Evolutionary conservation across 2,113 vertebrate species (phyloP).

Genomic region (Uria lomvia): DNA sequence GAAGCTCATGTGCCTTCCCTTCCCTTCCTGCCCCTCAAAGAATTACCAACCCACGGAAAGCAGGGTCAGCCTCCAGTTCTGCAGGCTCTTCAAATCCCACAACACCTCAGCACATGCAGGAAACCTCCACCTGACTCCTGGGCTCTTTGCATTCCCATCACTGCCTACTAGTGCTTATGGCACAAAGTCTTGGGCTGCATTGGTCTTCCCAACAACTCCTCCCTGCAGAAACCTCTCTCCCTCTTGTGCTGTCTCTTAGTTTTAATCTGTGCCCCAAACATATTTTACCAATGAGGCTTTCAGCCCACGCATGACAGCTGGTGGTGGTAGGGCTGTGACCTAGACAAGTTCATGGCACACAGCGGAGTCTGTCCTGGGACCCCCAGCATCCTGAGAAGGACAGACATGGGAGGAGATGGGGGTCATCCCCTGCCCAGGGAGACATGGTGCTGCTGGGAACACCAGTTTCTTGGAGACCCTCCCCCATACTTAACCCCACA

Average conservation of each 20-base stretch:
- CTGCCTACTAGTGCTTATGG: neutral
- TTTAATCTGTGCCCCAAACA: neutral
- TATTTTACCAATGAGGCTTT: neutral
- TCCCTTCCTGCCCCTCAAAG: neutral
- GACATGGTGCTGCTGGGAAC: neutral
- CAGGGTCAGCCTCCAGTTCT: neutral
- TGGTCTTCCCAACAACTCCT: neutral
- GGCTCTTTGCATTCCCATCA: neutral
- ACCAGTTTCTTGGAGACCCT: neutral
- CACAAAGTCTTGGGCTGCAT: neutral
- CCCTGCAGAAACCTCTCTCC: neutral
- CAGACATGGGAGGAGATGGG: neutral
- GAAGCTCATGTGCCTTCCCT: neutral
- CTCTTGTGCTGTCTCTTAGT: neutral
- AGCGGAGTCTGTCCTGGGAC: neutral
- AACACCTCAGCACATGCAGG: neutral
- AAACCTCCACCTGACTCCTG: neutral
- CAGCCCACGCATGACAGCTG: fast-evolving
- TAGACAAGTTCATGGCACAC: fast-evolving
- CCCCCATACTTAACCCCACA: neutral
- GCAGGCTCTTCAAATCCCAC: neutral
- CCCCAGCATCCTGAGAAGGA: neutral
- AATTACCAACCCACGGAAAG: neutral
- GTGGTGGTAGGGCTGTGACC: neutral
- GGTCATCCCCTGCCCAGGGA: neutral